These are phyloP conservation scores for Acanthosepion esculentum DNA, from an alignment of 2,888 invertebrate species.

Conservation along the genomic window DNA sequence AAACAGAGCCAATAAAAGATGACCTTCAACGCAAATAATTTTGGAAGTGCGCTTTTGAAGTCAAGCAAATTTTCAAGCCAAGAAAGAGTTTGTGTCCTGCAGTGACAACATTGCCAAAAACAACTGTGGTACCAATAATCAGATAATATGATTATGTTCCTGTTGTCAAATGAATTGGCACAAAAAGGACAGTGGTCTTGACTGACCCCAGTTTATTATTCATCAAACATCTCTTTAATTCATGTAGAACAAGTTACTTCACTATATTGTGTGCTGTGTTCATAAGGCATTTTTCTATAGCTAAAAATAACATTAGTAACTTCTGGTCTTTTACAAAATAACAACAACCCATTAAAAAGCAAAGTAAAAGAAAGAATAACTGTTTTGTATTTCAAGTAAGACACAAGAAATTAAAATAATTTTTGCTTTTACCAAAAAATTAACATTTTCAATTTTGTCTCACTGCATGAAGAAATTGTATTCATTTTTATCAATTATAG, in stretches of 20 bases:
- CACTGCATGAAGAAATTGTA: neutral
- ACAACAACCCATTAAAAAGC: neutral
- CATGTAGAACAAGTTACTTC: neutral
- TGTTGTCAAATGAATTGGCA: slow-evolving; percentile 21
- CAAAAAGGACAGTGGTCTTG: slow-evolving; percentile 4
- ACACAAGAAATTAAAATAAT: neutral
- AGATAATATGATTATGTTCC: slow-evolving; percentile 3
- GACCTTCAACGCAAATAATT: neutral
- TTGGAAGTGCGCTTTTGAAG: neutral
- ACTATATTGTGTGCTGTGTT: neutral
- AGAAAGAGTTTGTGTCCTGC: neutral
- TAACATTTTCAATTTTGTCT: neutral
- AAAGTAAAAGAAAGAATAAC: neutral
- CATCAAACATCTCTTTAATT: slow-evolving; percentile 21
- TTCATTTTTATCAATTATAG: neutral
- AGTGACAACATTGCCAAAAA: slow-evolving; percentile 21
- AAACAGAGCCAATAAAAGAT: neutral
- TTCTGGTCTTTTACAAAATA: too few species aligned
- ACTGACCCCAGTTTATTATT: slow-evolving; percentile 17
- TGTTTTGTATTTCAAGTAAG: neutral
- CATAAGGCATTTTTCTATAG: neutral
- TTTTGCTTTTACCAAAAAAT: neutral
- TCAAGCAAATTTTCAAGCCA: neutral
- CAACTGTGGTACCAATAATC: neutral
- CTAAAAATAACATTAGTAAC: neutral